Conservation (phyloP, 2,888 invertebrate species). For the Rotaria sp. region DNA sequence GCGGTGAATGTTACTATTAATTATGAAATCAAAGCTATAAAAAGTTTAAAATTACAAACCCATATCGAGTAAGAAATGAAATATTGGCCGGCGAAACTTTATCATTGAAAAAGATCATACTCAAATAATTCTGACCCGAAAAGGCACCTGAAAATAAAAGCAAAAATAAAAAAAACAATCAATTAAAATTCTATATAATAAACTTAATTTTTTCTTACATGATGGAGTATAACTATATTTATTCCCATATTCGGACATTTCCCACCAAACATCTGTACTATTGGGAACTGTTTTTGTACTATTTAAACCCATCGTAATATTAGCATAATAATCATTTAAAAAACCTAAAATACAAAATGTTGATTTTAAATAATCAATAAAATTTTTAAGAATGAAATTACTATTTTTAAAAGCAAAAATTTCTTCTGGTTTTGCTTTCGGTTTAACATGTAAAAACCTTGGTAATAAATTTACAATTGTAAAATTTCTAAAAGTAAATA, state of each 20-base stretch:
- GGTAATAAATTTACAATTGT: slow-evolving; percentile 6
- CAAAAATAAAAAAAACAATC: background rate
- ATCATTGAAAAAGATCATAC: slow-evolving; percentile 82
- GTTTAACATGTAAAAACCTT: slow-evolving; percentile 38
- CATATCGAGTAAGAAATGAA: slow-evolving; percentile 81
- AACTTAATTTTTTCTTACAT: background rate
- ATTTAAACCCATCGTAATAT: slow-evolving; percentile 23
- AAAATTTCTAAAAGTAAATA: background rate
- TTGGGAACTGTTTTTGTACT: slow-evolving; percentile 1
- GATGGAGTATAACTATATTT: background rate
- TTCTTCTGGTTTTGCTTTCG: slow-evolving; percentile 38
- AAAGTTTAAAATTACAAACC: slow-evolving; percentile 62
- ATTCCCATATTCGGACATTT: background rate
- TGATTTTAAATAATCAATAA: background rate
- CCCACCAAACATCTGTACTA: slow-evolving; percentile 27
- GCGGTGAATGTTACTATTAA: too few relatives aligned
- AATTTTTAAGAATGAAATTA: background rate
- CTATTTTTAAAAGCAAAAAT: slow-evolving; percentile 34
- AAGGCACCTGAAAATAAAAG: background rate
- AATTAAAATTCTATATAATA: too few relatives aligned
- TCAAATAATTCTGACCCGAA: background rate
- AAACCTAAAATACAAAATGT: background rate
- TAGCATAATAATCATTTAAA: background rate
- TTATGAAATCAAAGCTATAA: too few relatives aligned
- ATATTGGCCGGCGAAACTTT: slow-evolving; percentile 85